Base-by-base conservation (phyloP, 1,140 invertebrate genomes). In the Drosophila mojavensis region DNA sequence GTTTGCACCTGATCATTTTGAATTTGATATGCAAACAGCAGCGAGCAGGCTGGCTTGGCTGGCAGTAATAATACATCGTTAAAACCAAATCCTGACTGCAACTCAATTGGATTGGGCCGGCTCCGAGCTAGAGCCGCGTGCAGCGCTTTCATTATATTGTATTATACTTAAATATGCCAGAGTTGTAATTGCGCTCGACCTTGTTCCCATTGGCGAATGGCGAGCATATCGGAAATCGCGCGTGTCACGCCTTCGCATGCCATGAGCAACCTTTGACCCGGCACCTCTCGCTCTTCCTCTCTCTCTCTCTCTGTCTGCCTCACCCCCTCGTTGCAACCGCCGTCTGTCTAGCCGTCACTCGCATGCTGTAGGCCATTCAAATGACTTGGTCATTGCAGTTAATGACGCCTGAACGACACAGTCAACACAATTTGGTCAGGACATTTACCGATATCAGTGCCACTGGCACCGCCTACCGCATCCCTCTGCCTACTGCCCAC, bases 321-420 rank as follows among this genome's bases (percentile, higher is more conserved):
- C 30, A 33, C 20, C 41, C 30, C n/a, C 15, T 9, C 1, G 2
- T 5, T 7, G 15, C 26, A 17, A 13, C 13, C 17, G 2, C 9
- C 4, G 10, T 11, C 61, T 59, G 45, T 30, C 50, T 15, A 24
- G 43, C 6, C 20, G 28, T 26, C 43, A 15, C 15, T 55, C 45
- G 26, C 59, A 43, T 55, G 50, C 55, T 51, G 33, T 36, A 28
- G 47, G 55, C 63, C 63, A 72, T 81, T 85, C 64, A 86, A 86
- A 88, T 79, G 75, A 82, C 83, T 88, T 74, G 81, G 82, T 88
- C 82, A 86, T 81, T 86, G 79, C 79, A 88, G 83, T 88, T 86
- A 86, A 86, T 86, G 83, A 86, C 82, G 79, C 83, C 73, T 84
- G 72, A 74, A 55, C 51, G 65, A 6, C 65, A 68, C 69, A 74